Evolutionary conservation across 2,888 invertebrate species (phyloP).

Genomic region (Epinotia brunnichana): DNA sequence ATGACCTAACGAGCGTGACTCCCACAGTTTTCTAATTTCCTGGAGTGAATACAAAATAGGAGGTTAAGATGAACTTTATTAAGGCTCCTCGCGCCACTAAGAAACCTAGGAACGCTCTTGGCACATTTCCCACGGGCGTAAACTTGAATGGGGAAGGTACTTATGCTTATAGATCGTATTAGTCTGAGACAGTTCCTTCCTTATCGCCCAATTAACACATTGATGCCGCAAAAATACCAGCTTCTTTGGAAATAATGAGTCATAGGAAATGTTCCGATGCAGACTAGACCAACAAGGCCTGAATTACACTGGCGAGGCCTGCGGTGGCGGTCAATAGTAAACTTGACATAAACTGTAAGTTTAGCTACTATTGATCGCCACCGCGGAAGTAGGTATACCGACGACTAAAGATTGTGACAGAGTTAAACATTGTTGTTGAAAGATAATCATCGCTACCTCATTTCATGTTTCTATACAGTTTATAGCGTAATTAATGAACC

Average conservation of each 20-base stretch:
- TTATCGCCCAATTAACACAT: constrained; percentile 39
- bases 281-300: background rate
- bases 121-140: constrained; percentile 64
- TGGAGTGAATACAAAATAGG: constrained; percentile 30
- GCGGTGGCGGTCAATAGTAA: too few species aligned
- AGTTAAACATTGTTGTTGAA: too few species aligned
- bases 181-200: constrained; percentile 38
- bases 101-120: constrained; percentile 60
- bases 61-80: constrained; percentile 52
- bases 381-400: too few species aligned
- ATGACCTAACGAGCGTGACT: constrained; percentile 27
- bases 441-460: background rate
- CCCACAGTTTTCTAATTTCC: constrained; percentile 37
- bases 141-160: constrained; percentile 51
- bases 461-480: background rate
- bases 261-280: constrained; percentile 30
- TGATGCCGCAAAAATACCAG: constrained; percentile 32
- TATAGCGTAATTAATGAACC: constrained; percentile 19
- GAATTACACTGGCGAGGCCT: too few species aligned
- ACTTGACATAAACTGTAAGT: too few species aligned
- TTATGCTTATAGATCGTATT: constrained; percentile 41
- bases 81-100: constrained; percentile 52
- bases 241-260: constrained; percentile 26
- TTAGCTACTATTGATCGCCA: too few species aligned
- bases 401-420: too few species aligned